Evolutionary conservation across 2,797 vertebrate genomes (phyloP).

Genomic region (Coregonus suidteri): DNA sequence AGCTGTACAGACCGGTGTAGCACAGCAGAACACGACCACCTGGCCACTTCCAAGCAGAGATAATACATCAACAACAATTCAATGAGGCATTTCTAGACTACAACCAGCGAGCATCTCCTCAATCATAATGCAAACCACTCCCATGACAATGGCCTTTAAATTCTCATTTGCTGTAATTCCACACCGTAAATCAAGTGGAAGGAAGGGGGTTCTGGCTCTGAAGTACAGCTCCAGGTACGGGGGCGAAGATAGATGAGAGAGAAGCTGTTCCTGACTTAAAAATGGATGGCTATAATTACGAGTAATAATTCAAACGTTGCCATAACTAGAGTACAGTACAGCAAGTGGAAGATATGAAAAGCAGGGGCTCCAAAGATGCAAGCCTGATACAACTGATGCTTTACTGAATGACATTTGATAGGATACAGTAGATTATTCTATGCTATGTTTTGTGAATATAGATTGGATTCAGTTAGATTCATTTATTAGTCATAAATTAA

Average conservation of each 20-base stretch:
- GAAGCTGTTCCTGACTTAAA: conserved; percentile 20
- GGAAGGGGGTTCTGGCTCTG: conserved; percentile 35
- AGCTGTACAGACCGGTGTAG: not conserved
- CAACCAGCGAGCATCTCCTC: conserved; percentile 24
- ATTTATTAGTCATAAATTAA: not conserved
- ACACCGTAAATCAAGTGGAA: conserved; percentile 48
- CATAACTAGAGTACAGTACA: not conserved
- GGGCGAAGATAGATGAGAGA: conserved; percentile 38
- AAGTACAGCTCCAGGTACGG: conserved; percentile 30
- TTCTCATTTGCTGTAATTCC: conserved; percentile 40
- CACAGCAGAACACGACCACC: not conserved
- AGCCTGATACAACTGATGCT: not conserved
- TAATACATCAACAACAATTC: not conserved
- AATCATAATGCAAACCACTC: not conserved
- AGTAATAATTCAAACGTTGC: conserved; percentile 41
- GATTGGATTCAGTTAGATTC: not conserved
- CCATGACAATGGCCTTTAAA: conserved; percentile 4
- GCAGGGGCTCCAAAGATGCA: not conserved
- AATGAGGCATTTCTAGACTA: not conserved
- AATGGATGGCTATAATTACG: conserved; percentile 45
- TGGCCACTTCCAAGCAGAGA: not conserved
- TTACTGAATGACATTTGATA: not conserved
- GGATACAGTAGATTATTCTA: not conserved
- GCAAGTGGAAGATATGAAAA: not conserved
- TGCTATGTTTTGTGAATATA: not conserved